A percentile compares a stretch with the other conserved stretches of the same genome.
These are phyloP conservation scores for Caenorhabditis sp. DNA, from an alignment of 2,888 invertebrate genomes.

Conservation along the genomic window DNA sequence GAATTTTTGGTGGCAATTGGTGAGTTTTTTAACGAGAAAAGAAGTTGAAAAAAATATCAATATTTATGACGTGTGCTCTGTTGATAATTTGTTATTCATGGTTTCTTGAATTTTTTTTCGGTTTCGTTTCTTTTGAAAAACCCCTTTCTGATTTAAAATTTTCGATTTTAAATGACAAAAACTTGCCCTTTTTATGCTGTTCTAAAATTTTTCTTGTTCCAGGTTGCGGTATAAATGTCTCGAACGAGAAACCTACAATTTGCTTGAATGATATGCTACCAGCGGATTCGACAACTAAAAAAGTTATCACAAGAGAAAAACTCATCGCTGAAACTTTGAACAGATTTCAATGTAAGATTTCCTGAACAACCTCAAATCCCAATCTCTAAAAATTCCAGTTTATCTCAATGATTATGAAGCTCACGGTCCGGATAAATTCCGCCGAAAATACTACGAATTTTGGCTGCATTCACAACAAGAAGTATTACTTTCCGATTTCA, in stretches of 20 bases:
- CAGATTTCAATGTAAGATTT: slow-evolving; percentile 61
- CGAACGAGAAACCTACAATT: slow-evolving; percentile 84
- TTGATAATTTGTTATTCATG: too few relatives aligned
- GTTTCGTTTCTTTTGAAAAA: too few relatives aligned
- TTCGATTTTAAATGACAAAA: too few relatives aligned
- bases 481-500: slow-evolving; percentile 53
- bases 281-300: slow-evolving; percentile 41
- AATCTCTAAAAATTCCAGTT: slow-evolving; percentile 75
- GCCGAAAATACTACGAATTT: slow-evolving; percentile 83
- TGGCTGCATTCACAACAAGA: slow-evolving; percentile 90
- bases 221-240: slow-evolving; percentile 88
- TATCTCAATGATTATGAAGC: slow-evolving; percentile 78
- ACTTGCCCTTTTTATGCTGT: too few relatives aligned
- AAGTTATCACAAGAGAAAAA: slow-evolving; percentile 54
- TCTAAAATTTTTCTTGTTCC: slow-evolving; percentile 14
- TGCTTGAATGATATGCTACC: slow-evolving; percentile 86
- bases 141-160: too few relatives aligned
- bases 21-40: too few relatives aligned
- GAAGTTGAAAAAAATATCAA: too few relatives aligned
- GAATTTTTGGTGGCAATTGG: slow-evolving; percentile 24
- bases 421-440: slow-evolving; percentile 77
- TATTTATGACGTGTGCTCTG: too few relatives aligned
- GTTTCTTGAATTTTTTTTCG: too few relatives aligned
- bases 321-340: slow-evolving; percentile 65
- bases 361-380: background rate